These are phyloP conservation scores for Tethya wilhelma DNA, from an alignment of 37 sponge, comb jelly and placozoan species.

Conservation along the genomic window DNA sequence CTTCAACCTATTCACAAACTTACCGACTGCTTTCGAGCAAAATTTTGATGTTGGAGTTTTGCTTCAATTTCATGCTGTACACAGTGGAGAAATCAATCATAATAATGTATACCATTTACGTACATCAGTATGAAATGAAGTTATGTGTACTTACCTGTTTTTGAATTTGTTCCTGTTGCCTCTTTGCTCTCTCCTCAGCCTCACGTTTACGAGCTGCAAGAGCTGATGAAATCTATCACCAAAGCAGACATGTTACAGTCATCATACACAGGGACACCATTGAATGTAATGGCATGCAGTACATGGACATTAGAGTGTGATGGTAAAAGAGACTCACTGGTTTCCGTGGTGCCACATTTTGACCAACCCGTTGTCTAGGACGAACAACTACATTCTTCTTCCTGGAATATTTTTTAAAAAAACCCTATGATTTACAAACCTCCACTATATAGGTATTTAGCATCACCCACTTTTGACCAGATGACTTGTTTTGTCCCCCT, in stretches of 20 bases:
- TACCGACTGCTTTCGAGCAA: slow-evolving; percentile 39
- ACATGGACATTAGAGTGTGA: neutral
- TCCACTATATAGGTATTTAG: neutral
- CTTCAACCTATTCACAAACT: no score
- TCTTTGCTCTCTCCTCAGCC: slow-evolving; percentile 36
- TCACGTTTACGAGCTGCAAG: slow-evolving; percentile 64
- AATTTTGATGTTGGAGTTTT: slow-evolving; percentile 34
- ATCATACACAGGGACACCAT: neutral
- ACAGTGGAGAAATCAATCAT: neutral
- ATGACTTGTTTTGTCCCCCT: neutral
- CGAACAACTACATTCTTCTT: slow-evolving; percentile 53
- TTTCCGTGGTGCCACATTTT: slow-evolving; percentile 29
- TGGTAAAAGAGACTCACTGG: slow-evolving; percentile 11
- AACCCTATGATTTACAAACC: neutral
- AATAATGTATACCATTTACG: neutral
- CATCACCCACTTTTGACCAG: slow-evolving; percentile 29
- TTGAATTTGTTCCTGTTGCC: slow-evolving; percentile 33
- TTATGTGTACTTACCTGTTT: slow-evolving; percentile 31
- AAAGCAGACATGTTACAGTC: neutral
- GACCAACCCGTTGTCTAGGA: slow-evolving; percentile 3
- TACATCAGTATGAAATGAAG: neutral
- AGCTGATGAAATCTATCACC: slow-evolving; percentile 44
- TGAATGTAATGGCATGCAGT: neutral
- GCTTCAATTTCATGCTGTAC: slow-evolving; percentile 38
- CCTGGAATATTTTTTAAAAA: slow-evolving; percentile 6